Base-by-base conservation (phyloP, 1,140 invertebrate species). In the Nautilus pompilius region DNA sequence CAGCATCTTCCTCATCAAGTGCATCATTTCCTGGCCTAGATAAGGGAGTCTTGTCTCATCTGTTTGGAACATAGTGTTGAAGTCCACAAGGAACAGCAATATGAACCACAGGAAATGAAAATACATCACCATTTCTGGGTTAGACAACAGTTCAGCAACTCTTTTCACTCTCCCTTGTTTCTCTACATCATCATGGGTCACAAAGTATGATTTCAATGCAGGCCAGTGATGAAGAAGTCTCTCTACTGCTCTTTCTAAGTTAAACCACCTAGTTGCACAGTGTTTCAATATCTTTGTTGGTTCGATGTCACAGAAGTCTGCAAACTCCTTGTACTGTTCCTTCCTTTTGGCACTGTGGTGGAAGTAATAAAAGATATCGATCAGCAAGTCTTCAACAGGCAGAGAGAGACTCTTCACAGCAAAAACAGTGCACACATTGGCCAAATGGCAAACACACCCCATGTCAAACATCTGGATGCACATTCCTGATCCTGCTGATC, bases 221-320 rank as follows among this genome's bases (percentile, higher is more conserved):
- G 57, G 15, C 46, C 34, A 60, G 33, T 66, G 69, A 4, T 66
- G 53, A 2, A 71, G 48, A n/a, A 58, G 26, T 4, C 64, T 53
- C 1, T 22, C 22, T n/a, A 66, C 53, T 26, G 46, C 51, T 17
- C 41, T 64, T 29, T 64, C 58, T 2, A 69, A 45, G 22, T 34
- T 53, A 4, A 69, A 32, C 67, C 69, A 69, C n/a, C 64, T 29
- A n/a, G 67, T 69, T 1, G 29, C n/a, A 32, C 63, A 69, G 32
- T 69, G 62, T 34, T 69, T 68, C 3, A 71, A 13, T 8, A 72
- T 66, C 33, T 70, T 65, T n/a, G 49, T 33, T n/a, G 63, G 49
- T 0, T 72, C 62, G 20, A 61, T 63, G 45, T 68, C 61, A 2
- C 61, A 64, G 20, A 72, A 72, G 2, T 64, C 66, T 26, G 56